Base-by-base conservation (phyloP, 2,113 vertebrate genomes). In the Pelobates fuscus region DNA sequence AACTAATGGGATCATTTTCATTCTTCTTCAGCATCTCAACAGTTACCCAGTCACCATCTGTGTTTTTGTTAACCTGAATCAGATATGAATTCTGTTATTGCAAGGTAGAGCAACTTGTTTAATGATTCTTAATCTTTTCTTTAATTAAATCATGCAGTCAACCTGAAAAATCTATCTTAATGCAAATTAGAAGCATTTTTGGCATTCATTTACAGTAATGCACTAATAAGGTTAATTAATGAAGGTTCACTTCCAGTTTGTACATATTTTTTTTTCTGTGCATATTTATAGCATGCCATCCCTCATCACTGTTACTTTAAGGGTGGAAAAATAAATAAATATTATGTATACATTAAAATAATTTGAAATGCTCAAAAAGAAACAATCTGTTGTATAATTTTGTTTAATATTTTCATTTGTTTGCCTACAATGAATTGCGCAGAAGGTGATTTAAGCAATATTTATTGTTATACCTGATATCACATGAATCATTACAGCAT, bases 111-210 rank as follows among this genome's bases (percentile, higher is more conserved):
- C 95, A 94, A 95, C 96, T 96, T 93, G 94, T 94, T 96, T 99
- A 99, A 99, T 98, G 97, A 98, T 98, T 99, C 95, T 96, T 99
- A 99, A 98, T 99, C 96, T 98, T 97, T 99, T 98, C 96, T 98
- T 99, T 99, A 99, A 99, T 98, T 98, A 99, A 99, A 98, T 97
- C 96, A 98, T 95, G 96, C 97, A 99, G 95, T 94, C 96, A 96
- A 98, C 97, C 96, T 98, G 95, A 99, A 99, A 99, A 99, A 99
- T 98, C 96, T 96, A 99, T 99, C 97, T 98, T 98, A 95, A 99
- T 98, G 97, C 96, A 98, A 98, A 98, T 98, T 95, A 98, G 96
- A 88, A 93, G 93, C 92, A 94, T 97, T 97, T 98, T 97, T 98
- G 95, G 95, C 96, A 98, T 98, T 98, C 97, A 89, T 95, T 97